A percentile compares a stretch with the other conserved stretches of the same genome.
These are phyloP conservation scores for Myodes glareolus DNA, from an alignment of 2,113 vertebrate genomes.

Conservation along the genomic window DNA sequence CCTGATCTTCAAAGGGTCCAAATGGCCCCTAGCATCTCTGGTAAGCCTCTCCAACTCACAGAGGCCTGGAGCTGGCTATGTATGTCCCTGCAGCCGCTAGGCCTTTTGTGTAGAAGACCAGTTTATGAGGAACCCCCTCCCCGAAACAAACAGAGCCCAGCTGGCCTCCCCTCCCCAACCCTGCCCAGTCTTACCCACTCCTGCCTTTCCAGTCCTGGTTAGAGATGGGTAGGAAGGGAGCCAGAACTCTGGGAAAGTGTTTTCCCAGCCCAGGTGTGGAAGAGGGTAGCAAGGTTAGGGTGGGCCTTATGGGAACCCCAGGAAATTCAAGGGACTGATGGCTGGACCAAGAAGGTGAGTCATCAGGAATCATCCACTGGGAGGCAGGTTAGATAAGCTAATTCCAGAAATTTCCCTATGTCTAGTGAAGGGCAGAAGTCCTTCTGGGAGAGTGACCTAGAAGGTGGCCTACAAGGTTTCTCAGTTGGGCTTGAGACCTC, in stretches of 20 bases:
- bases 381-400: too few species aligned
- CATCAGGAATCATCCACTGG: rapidly evolving
- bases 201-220: neutral
- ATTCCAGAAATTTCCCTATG: neutral
- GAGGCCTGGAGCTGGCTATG: neutral
- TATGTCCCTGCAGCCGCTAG: neutral
- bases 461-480: neutral
- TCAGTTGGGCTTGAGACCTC: neutral
- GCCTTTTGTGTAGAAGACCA: conserved; percentile 31
- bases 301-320: neutral
- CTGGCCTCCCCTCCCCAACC: neutral
- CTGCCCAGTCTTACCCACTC: neutral
- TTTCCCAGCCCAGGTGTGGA: neutral
- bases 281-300: neutral
- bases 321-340: neutral
- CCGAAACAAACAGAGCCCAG: conserved; percentile 33
- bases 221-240: neutral
- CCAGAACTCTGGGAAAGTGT: neutral
- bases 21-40: neutral
- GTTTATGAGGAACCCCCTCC: conserved; percentile 53
- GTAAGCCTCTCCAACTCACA: neutral
- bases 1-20: neutral
- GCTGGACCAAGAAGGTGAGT: rapidly evolving
- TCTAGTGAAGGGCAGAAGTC: neutral
- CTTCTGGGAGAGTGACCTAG: neutral